Percentiles rank a stretch among this genome's conserved stretches.
These are phyloP conservation scores for Meganola albula DNA, from an alignment of 2,888 invertebrate genomes.

Conservation along the genomic window DNA sequence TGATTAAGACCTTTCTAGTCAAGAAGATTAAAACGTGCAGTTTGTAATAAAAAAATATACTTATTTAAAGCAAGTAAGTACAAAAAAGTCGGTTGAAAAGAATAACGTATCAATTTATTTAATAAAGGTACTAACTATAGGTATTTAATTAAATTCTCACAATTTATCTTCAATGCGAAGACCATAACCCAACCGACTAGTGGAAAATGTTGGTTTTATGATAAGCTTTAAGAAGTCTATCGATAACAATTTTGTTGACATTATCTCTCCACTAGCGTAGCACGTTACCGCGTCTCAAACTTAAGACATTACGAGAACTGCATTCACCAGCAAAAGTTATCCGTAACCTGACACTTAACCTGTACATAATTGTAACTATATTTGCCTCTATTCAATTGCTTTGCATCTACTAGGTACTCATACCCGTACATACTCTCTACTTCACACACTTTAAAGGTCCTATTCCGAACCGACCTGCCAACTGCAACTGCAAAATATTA, in stretches of 20 bases:
- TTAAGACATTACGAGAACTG: constrained; percentile 66
- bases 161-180: constrained; percentile 1
- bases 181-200: constrained; percentile 1
- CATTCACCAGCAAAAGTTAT: constrained; percentile 53
- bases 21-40: no score
- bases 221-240: background rate
- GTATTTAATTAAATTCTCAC: background rate
- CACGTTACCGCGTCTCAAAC: constrained; percentile 56
- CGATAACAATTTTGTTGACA: constrained; percentile 18
- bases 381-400: no score
- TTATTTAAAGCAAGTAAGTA: no score
- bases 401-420: no score
- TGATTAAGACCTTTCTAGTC: no score
- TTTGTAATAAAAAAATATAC: no score
- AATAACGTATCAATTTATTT: background rate
- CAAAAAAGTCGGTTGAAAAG: no score
- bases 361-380: constrained; percentile 20
- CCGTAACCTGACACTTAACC: constrained; percentile 46
- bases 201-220: background rate
- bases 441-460: no score
- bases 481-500: no score
- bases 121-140: background rate
- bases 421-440: no score
- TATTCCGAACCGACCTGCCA: no score
- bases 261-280: constrained; percentile 36